A percentile compares a stretch with the other conserved stretches of the same genome.
phyloP scores from a whole-genome alignment of 1,140 invertebrate species.

The Papilio helenus region DNA sequence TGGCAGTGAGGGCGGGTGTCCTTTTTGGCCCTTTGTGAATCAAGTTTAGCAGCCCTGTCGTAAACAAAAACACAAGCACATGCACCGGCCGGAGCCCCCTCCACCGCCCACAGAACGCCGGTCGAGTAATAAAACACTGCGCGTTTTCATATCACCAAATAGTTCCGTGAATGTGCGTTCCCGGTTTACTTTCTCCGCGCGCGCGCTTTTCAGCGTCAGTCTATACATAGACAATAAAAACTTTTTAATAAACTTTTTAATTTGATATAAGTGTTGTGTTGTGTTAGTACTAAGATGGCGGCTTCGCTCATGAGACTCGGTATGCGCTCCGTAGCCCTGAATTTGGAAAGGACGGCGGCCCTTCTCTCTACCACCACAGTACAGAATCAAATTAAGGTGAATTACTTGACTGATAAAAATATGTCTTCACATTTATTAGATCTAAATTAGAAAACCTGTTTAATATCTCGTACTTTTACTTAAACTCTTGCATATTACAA shows the following conservation, averaged over 20 bases:
- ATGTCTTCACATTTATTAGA: not conserved
- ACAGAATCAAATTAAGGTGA: slow-evolving; percentile 58
- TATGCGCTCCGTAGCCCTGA: slow-evolving; percentile 60
- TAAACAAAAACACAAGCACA: slow-evolving; percentile 59
- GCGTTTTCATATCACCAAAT: slow-evolving; percentile 40
- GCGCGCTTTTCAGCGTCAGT: slow-evolving; percentile 17
- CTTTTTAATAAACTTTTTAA: slow-evolving; percentile 42
- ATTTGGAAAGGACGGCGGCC: slow-evolving; percentile 69
- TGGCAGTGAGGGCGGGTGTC: not conserved
- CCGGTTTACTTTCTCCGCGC: slow-evolving; percentile 20
- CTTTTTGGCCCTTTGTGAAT: not conserved
- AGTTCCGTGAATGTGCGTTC: slow-evolving; percentile 41
- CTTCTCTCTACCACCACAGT: slow-evolving; percentile 60
- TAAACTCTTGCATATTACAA: not conserved
- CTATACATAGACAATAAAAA: slow-evolving; percentile 36
- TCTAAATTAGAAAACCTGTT: not conserved
- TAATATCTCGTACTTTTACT: not conserved
- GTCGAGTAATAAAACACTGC: slow-evolving; percentile 42
- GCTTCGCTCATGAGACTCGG: slow-evolving; percentile 67
- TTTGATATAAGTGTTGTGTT: slow-evolving; percentile 48
- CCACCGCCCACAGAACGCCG: slow-evolving; percentile 25
- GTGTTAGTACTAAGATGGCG: slow-evolving; percentile 65
- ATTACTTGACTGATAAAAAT: slow-evolving; percentile 8
- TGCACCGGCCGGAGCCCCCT: slow-evolving; percentile 52
- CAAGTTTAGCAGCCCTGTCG: slow-evolving; percentile 25